Percentiles rank a stretch among this genome's conserved stretches.
phyloP scores from a whole-genome alignment of 2,888 invertebrate genomes.

The Epistrophe eligans region DNA sequence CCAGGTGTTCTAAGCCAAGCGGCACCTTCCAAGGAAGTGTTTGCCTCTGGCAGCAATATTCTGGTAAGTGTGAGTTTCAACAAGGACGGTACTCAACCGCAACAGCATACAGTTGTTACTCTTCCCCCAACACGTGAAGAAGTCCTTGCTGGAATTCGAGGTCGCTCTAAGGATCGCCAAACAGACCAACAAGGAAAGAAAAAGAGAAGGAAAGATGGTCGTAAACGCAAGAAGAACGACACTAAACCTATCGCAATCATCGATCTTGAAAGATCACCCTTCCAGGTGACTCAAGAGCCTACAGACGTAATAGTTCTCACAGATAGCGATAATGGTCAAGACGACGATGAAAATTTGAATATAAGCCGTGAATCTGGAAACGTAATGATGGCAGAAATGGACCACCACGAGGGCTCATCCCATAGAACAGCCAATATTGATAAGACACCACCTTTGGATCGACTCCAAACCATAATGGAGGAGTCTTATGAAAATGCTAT shows the following conservation, averaged over 20 bases:
- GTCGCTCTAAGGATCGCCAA: conserved; percentile 79
- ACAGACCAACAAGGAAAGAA: conserved; percentile 77
- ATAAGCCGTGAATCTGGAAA: conserved; percentile 77
- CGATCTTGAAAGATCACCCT: conserved; percentile 93
- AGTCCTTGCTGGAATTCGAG: conserved; percentile 79
- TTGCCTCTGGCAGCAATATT: conserved; percentile 96
- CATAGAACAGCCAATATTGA: conserved; percentile 77
- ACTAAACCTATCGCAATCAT: conserved; percentile 92
- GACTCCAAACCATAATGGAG: conserved; percentile 81
- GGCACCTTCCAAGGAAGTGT: conserved; percentile 93
- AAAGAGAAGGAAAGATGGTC: conserved; percentile 78
- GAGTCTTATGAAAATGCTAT: conserved; percentile 82
- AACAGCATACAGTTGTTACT: conserved; percentile 83
- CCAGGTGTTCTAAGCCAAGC: conserved; percentile 81
- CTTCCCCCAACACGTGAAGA: conserved; percentile 82
- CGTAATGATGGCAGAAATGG: conserved; percentile 70
- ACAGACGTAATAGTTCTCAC: conserved; percentile 92
- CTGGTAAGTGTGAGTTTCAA: conserved; percentile 96
- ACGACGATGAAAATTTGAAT: conserved; percentile 78
- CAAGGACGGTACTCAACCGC: conserved; percentile 85
- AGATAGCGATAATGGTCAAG: conserved; percentile 89
- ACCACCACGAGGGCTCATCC: conserved; percentile 76
- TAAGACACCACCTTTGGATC: conserved; percentile 80
- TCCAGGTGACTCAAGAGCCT: conserved; percentile 92
- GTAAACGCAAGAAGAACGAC: conserved; percentile 85